These are phyloP conservation scores for Nibea albiflora DNA, from an alignment of 2,113 vertebrate genomes.

Conservation along the genomic window DNA sequence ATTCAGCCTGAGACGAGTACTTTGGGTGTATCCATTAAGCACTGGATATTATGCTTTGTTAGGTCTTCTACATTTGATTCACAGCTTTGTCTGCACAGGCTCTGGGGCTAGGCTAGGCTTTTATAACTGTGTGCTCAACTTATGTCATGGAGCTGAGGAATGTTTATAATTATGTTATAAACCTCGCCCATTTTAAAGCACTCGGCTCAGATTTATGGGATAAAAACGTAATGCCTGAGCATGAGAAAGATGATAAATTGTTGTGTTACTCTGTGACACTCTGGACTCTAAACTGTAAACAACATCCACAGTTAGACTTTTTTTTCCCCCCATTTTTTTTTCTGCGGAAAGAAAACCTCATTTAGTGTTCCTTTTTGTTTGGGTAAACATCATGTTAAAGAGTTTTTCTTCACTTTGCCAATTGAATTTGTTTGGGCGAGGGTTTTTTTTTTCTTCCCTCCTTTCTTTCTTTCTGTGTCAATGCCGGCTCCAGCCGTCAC, in stretches of 20 bases:
- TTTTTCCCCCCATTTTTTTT: slow-evolving; percentile 25
- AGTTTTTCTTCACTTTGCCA: slow-evolving; percentile 19
- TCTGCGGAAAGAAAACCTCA: slow-evolving; percentile 18
- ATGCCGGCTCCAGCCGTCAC: slow-evolving; percentile 30
- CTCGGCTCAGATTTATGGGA: slow-evolving; percentile 52
- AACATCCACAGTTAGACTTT: neutral
- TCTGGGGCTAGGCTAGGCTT: slow-evolving; percentile 41
- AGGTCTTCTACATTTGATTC: slow-evolving; percentile 9
- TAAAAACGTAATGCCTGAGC: slow-evolving; percentile 30
- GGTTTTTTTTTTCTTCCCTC: neutral
- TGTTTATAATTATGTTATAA: slow-evolving; percentile 70
- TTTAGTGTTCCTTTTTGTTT: slow-evolving; percentile 28
- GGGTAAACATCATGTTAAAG: slow-evolving; percentile 31
- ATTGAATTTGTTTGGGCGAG: slow-evolving; percentile 27
- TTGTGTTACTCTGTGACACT: slow-evolving; percentile 2
- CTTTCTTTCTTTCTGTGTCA: neutral
- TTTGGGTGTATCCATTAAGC: slow-evolving; percentile 26
- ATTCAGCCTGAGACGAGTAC: slow-evolving; percentile 12
- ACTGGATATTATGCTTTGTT: neutral
- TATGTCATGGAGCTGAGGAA: slow-evolving; percentile 60
- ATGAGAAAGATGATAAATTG: slow-evolving; percentile 46
- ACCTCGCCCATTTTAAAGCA: slow-evolving; percentile 69
- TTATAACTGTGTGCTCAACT: slow-evolving; percentile 47
- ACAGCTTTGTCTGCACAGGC: slow-evolving; percentile 43
- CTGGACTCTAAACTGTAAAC: too few species aligned